phyloP scores from a whole-genome alignment of 2,888 invertebrate species.

The Villa cingulata region DNA sequence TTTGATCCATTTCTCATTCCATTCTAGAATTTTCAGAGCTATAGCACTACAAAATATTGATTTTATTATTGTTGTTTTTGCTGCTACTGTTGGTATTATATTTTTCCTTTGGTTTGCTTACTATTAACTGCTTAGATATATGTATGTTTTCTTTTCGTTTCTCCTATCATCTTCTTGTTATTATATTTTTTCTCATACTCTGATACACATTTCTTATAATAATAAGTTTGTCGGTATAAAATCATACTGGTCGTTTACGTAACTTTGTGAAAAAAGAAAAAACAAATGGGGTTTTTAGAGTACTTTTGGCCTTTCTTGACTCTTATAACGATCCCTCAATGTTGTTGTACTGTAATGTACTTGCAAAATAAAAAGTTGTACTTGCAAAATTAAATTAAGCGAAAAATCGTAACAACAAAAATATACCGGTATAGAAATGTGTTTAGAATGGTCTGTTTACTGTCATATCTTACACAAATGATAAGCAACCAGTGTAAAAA shows the following conservation, averaged over 20 bases:
- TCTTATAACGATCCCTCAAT: not conserved
- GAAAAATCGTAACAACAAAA: not conserved
- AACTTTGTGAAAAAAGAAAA: not conserved
- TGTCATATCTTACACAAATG: too few relatives aligned
- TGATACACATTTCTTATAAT: too few relatives aligned
- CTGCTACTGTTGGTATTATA: not conserved
- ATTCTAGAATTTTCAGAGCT: too few relatives aligned
- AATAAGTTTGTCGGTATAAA: not conserved
- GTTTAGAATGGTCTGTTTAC: not conserved
- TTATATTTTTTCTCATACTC: too few relatives aligned
- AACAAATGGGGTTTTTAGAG: not conserved
- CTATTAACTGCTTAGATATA: too few relatives aligned
- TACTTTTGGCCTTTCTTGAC: not conserved
- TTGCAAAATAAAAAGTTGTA: not conserved
- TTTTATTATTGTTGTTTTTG: too few relatives aligned
- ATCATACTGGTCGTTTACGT: not conserved
- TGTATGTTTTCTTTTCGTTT: too few relatives aligned
- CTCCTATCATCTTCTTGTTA: too few relatives aligned
- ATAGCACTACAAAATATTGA: too few relatives aligned
- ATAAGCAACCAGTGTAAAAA: too few relatives aligned
- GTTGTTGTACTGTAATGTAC: not conserved
- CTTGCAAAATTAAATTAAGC: not conserved
- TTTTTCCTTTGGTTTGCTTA: not conserved
- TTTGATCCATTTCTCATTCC: too few relatives aligned
- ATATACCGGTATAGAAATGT: not conserved